These are phyloP conservation scores for Noturus placidus DNA, from an alignment of 2,113 vertebrate species.

Conservation along the genomic window DNA sequence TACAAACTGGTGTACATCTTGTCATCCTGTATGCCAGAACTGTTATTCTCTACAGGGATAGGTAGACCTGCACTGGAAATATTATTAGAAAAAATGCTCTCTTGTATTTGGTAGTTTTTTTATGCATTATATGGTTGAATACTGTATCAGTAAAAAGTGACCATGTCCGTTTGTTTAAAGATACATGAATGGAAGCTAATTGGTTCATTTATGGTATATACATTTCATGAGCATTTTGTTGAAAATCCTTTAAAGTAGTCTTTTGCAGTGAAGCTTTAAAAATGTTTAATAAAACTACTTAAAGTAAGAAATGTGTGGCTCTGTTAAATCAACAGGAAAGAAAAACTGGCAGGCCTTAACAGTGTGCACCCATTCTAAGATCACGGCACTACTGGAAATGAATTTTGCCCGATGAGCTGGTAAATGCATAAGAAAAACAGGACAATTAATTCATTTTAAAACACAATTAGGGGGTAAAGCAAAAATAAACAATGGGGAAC, in stretches of 20 bases:
- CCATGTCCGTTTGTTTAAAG: background rate
- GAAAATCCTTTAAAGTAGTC: conserved; percentile 4
- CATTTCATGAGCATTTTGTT: conserved; percentile 10
- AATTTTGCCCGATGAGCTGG: background rate
- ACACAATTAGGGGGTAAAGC: background rate
- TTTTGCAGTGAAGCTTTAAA: background rate
- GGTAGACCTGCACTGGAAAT: background rate
- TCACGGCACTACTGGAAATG: background rate
- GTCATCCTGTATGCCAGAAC: background rate
- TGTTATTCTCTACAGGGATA: background rate
- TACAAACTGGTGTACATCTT: background rate
- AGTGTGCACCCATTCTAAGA: background rate
- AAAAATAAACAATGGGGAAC: conserved; percentile 8
- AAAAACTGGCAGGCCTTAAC: background rate
- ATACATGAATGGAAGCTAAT: background rate
- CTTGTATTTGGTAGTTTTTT: background rate
- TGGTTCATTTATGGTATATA: background rate
- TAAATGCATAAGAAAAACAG: background rate
- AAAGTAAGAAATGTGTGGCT: background rate
- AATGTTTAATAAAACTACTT: background rate
- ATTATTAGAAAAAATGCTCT: background rate
- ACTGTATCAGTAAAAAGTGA: conserved; percentile 11
- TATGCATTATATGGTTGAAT: background rate
- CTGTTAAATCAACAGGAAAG: background rate
- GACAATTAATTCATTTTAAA: background rate